These are phyloP conservation scores for Tetranychus piercei DNA, from an alignment of 2,888 invertebrate genomes.

Conservation along the genomic window DNA sequence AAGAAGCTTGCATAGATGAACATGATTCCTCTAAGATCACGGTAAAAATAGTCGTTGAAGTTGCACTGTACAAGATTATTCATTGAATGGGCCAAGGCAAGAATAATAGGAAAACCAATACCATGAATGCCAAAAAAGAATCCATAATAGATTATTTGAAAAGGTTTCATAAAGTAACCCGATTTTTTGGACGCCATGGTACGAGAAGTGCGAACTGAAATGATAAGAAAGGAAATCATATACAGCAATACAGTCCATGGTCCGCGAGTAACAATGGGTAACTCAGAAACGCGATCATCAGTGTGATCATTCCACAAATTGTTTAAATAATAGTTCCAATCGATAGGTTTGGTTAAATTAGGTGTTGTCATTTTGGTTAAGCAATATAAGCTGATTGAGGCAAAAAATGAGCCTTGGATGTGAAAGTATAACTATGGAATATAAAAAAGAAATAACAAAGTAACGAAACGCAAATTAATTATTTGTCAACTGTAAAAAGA, in stretches of 20 bases:
- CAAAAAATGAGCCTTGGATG: too few species aligned
- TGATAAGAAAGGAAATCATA: background rate
- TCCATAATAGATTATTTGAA: conserved; percentile 2
- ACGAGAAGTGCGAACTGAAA: background rate
- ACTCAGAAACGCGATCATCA: background rate
- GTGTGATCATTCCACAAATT: conserved; percentile 3
- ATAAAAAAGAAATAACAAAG: too few species aligned
- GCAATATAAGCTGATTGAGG: too few species aligned
- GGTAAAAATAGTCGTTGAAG: background rate
- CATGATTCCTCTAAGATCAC: background rate
- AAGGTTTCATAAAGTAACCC: background rate
- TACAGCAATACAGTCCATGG: background rate
- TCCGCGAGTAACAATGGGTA: background rate
- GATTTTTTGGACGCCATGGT: background rate
- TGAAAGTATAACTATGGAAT: too few species aligned
- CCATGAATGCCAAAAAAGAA: conserved; percentile 7
- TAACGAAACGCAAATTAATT: too few species aligned
- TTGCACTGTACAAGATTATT: background rate
- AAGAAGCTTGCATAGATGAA: background rate
- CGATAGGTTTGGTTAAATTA: background rate
- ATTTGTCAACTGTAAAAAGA: too few species aligned
- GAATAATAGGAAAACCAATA: background rate
- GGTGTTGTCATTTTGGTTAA: too few species aligned
- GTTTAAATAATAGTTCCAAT: background rate
- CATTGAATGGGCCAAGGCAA: background rate